These are phyloP conservation scores for Microcebus murinus DNA, from an alignment of 2,113 vertebrate species.

Conservation along the genomic window DNA sequence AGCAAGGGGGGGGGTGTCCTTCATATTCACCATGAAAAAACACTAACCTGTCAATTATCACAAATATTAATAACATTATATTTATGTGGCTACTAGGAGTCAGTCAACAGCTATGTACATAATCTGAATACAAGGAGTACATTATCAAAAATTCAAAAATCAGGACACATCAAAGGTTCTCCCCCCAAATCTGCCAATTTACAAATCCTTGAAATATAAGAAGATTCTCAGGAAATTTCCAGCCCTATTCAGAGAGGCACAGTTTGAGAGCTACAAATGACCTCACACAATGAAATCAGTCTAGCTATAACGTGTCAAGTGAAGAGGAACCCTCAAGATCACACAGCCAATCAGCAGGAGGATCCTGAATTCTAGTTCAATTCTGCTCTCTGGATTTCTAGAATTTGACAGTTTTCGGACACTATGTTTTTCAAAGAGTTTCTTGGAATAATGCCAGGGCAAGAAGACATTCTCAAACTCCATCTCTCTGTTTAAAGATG, in stretches of 20 bases:
- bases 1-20: neutral
- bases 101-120: neutral
- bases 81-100: neutral
- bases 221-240: neutral
- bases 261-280: neutral
- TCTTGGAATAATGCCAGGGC: neutral
- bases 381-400: neutral
- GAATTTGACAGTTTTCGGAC: neutral
- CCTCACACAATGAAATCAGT: neutral
- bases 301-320: neutral
- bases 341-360: neutral
- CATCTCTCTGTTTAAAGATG: neutral
- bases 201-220: neutral
- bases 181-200: neutral
- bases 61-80: neutral
- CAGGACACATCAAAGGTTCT: neutral
- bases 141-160: neutral
- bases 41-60: slow-evolving; percentile 19
- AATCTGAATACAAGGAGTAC: neutral
- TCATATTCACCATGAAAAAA: neutral
- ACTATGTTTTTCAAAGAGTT: neutral
- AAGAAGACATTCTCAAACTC: neutral
- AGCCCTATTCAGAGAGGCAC: neutral
- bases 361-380: neutral
- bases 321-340: neutral